Evolutionary conservation across 2,888 invertebrate species (phyloP).

Genomic region (Yponomeuta sedellus): DNA sequence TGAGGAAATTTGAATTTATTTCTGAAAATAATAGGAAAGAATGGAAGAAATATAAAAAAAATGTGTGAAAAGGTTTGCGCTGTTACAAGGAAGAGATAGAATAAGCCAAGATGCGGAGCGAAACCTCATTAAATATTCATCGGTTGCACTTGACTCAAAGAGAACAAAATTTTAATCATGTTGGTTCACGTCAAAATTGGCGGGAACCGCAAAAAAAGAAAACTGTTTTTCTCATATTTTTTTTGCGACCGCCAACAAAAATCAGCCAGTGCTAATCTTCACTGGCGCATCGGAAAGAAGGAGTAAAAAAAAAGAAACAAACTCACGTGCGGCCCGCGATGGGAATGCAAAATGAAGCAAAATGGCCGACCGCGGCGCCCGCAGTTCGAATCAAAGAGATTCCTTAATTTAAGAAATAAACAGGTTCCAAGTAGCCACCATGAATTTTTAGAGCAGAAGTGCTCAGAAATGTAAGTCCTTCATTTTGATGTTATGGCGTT

Average conservation of each 20-base stretch:
- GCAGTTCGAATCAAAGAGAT: constrained; percentile 10
- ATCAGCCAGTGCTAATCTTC: constrained; percentile 2
- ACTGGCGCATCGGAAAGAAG: constrained; percentile 1
- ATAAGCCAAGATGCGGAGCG: neutral
- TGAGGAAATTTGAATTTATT: too few relatives aligned
- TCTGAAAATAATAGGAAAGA: too few relatives aligned
- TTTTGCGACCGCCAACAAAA: neutral
- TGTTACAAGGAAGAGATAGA: too few relatives aligned
- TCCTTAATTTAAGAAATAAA: constrained; percentile 12
- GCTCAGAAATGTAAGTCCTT: too few relatives aligned
- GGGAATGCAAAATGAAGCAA: constrained; percentile 15
- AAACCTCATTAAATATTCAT: neutral
- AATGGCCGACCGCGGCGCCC: constrained; percentile 10
- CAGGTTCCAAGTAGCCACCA: constrained; percentile 1
- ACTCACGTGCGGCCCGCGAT: neutral
- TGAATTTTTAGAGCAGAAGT: constrained; percentile 1
- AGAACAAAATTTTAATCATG: constrained; percentile 1
- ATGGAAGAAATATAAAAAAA: too few relatives aligned
- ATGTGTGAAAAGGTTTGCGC: too few relatives aligned
- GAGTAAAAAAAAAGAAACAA: constrained; percentile 2
- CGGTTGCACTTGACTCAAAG: neutral
- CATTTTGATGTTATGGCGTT: too few relatives aligned
- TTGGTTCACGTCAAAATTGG: constrained; percentile 3
- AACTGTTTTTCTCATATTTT: neutral
- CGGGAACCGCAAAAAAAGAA: neutral